These are phyloP conservation scores for Columba guinea DNA, from an alignment of 2,797 vertebrate genomes.

Conservation along the genomic window DNA sequence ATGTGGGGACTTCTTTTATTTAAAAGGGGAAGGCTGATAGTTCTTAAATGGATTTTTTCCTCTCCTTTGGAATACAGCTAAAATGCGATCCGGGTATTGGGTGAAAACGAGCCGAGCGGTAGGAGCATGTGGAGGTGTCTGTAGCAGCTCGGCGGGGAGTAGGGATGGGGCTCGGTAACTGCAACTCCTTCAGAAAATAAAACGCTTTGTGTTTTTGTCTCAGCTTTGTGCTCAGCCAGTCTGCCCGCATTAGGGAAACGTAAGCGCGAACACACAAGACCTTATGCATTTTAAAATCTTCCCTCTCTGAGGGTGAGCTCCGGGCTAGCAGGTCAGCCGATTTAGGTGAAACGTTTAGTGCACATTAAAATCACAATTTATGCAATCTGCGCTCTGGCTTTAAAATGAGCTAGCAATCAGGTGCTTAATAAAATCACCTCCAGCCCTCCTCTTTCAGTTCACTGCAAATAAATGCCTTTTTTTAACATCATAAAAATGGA, in stretches of 20 bases:
- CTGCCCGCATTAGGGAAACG: neutral
- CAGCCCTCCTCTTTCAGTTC: neutral
- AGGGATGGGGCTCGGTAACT: neutral
- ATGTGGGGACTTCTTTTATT: neutral
- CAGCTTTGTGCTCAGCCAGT: neutral
- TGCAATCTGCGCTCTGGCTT: neutral
- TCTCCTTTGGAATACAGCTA: neutral
- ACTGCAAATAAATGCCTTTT: neutral
- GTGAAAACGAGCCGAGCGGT: neutral
- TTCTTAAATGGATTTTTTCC: neutral
- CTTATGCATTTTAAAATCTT: conserved; percentile 41
- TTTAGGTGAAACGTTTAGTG: neutral
- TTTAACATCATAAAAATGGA: conserved; percentile 22
- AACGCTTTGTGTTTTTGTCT: neutral
- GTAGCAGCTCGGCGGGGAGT: accelerated
- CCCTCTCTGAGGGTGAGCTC: neutral
- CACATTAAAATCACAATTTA: neutral
- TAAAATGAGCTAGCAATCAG: neutral
- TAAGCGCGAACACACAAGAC: accelerated
- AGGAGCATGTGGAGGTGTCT: accelerated
- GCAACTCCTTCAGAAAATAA: neutral
- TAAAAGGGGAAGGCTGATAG: accelerated
- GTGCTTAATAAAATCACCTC: conserved; percentile 52
- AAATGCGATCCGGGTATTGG: accelerated
- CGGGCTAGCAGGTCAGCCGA: neutral